A percentile compares a stretch with the other conserved stretches of the same genome.
Evolutionary conservation across 2,797 vertebrate genomes (phyloP).

Genomic region (Acipenser transmontanus): DNA sequence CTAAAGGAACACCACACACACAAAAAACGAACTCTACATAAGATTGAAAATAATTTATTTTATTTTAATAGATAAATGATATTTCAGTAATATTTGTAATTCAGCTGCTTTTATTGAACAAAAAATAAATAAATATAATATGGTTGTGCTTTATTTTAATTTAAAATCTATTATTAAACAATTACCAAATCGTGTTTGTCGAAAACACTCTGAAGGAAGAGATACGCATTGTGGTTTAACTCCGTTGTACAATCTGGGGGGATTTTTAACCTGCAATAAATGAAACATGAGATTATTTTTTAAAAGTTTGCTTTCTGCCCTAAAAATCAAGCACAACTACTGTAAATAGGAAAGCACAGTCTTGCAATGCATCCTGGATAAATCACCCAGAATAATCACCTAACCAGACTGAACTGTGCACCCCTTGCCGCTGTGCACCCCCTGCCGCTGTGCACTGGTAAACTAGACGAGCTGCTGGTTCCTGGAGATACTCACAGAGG

Average conservation of each 20-base stretch:
- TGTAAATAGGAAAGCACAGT: neutral
- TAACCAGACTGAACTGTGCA: neutral
- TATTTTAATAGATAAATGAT: too few relatives aligned
- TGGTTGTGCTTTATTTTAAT: too few relatives aligned
- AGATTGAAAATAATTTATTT: too few relatives aligned
- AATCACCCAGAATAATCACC: too few relatives aligned
- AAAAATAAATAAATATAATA: too few relatives aligned
- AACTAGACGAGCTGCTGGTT: too few relatives aligned
- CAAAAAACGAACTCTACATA: neutral
- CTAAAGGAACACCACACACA: constrained; percentile 44
- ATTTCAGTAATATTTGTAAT: neutral
- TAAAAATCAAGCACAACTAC: constrained; percentile 20
- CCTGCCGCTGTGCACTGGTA: too few relatives aligned
- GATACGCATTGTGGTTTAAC: constrained; percentile 94
- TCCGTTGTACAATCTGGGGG: constrained; percentile 91
- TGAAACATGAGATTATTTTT: constrained; percentile 1
- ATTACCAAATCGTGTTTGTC: constrained; percentile 96
- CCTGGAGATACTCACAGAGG: constrained; percentile 63
- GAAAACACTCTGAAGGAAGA: constrained; percentile 95
- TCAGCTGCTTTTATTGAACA: neutral
- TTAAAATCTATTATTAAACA: too few relatives aligned
- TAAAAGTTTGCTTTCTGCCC: neutral
- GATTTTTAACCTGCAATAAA: constrained; percentile 77
- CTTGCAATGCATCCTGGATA: neutral
- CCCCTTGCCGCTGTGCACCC: too few relatives aligned